A percentile compares a stretch with the other conserved stretches of the same genome.
Conservation (phyloP, 2,888 invertebrate species). For the Halictus ligatus region DNA sequence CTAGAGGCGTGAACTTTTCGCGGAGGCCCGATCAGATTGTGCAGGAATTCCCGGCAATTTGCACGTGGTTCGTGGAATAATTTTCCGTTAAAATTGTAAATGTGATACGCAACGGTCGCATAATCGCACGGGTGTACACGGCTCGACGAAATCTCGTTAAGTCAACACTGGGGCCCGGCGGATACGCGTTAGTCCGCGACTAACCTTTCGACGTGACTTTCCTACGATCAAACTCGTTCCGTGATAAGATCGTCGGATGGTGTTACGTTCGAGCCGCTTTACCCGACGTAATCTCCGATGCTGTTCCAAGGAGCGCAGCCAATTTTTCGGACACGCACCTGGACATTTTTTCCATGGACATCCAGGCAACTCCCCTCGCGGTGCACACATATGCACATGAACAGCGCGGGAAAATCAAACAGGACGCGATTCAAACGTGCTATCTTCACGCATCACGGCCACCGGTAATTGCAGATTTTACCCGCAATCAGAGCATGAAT, state of each 20-base stretch:
- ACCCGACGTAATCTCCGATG: slow-evolving; percentile 56
- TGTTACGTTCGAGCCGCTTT: slow-evolving; percentile 64
- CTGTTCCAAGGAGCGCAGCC: slow-evolving; percentile 30
- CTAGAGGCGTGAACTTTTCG: slow-evolving; percentile 23
- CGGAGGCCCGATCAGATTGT: slow-evolving; percentile 18
- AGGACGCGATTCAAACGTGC: slow-evolving; percentile 64
- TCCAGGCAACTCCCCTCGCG: slow-evolving; percentile 15
- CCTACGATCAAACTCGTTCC: slow-evolving; percentile 72
- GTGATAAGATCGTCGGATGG: slow-evolving; percentile 72
- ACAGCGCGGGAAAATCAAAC: slow-evolving; percentile 62
- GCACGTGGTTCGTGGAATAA: slow-evolving; percentile 37
- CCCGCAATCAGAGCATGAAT: slow-evolving; percentile 75
- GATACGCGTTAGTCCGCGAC: slow-evolving; percentile 59
- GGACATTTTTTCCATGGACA: background rate
- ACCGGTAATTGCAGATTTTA: slow-evolving; percentile 75
- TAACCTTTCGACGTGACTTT: slow-evolving; percentile 67
- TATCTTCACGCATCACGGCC: slow-evolving; percentile 74
- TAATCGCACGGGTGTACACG: slow-evolving; percentile 47
- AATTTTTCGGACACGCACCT: slow-evolving; percentile 57
- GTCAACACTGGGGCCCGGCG: slow-evolving; percentile 45
- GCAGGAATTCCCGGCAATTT: slow-evolving; percentile 32
- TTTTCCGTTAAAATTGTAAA: slow-evolving; percentile 44
- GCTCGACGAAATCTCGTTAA: slow-evolving; percentile 62
- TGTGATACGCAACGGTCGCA: slow-evolving; percentile 35
- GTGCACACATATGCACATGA: background rate